Evolutionary conservation across 2,888 invertebrate species (phyloP).

Genomic region (Beris morrisii): DNA sequence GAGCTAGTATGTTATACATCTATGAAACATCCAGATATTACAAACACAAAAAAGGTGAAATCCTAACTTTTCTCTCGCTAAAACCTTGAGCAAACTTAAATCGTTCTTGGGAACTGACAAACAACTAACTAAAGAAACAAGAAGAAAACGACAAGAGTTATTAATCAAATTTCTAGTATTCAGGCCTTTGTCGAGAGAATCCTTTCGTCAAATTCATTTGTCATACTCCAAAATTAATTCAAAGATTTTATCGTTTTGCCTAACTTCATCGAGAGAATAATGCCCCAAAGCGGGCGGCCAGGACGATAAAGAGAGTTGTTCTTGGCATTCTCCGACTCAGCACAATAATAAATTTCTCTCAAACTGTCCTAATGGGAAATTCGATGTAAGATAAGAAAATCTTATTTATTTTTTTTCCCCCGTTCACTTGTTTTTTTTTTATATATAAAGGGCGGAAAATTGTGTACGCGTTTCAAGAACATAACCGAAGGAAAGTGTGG

Average conservation of each 20-base stretch:
- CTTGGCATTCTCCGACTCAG: conserved; percentile 8
- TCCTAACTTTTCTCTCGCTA: no score
- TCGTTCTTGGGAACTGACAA: no score
- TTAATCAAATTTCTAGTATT: conserved; percentile 15
- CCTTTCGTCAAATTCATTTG: conserved; percentile 37
- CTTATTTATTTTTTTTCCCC: conserved; percentile 18
- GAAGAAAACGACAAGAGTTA: background rate
- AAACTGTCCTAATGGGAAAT: conserved; percentile 36
- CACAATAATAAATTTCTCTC: conserved; percentile 33
- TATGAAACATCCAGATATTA: no score
- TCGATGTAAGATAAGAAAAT: conserved; percentile 26
- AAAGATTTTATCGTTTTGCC: conserved; percentile 33
- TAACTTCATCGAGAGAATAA: conserved; percentile 15
- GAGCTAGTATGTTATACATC: no score
- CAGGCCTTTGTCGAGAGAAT: conserved; percentile 30
- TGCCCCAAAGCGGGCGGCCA: conserved; percentile 4
- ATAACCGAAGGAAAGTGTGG: conserved; percentile 15
- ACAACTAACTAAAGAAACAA: no score
- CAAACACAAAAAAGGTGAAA: no score
- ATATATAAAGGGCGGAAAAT: background rate
- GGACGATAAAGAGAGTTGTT: conserved; percentile 16
- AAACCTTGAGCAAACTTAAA: no score
- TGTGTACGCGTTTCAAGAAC: conserved; percentile 5
- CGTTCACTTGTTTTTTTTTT: conserved; percentile 2
- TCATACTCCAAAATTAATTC: conserved; percentile 38